Base-by-base conservation (phyloP, 2,113 vertebrate genomes). In the Laterallus jamaicensis region DNA sequence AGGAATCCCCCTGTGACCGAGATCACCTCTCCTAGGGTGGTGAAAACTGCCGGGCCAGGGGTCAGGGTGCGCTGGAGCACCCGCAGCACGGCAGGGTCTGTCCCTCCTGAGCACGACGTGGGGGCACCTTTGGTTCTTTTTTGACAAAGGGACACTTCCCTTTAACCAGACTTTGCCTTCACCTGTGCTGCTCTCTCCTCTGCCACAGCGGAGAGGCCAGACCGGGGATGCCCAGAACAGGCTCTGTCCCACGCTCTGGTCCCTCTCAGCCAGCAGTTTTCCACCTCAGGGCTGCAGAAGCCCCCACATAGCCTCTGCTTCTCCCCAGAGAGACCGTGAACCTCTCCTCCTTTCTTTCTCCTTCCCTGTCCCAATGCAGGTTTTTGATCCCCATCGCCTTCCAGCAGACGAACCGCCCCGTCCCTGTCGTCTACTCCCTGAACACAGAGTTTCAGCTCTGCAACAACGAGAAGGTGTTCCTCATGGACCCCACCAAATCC, bases 391-490 rank as follows among this genome's bases (percentile, higher is more conserved):
- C 99, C 1, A 99, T 99, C 24, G 99, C 99, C 24, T 99, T 99
- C 98, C 99, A 99, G 97, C 99, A 99, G 98, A 99, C 99, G 18
- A 99, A 99, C 97, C 98, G 99, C 7, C 99, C 99, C 0, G 99
- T 99, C 11, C 99, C 99, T 0, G 98, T 99, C 0, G 99, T 99
- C 24, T 99, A 99, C 95, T 99, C 99, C 4, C 98, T 99, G 54
- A 99, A 99, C 94, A 99, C 99, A 0, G 99, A 99, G 92, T 99
- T 99, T 71, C 99, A 99, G 97, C 98, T 99, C 60, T 99, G 99
- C 78, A 99, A 99, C 96, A 99, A 99, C 0, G 99, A 99, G 88
- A 99, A 99, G 94, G 98, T 99, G 26, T 99, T 99, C 88, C 96
- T 99, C 58, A 98, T 99, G 99, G 99, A 99, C 54, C 99, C 99